phyloP scores from a whole-genome alignment of 2,113 vertebrate genomes.

The Oryzias woworae region DNA sequence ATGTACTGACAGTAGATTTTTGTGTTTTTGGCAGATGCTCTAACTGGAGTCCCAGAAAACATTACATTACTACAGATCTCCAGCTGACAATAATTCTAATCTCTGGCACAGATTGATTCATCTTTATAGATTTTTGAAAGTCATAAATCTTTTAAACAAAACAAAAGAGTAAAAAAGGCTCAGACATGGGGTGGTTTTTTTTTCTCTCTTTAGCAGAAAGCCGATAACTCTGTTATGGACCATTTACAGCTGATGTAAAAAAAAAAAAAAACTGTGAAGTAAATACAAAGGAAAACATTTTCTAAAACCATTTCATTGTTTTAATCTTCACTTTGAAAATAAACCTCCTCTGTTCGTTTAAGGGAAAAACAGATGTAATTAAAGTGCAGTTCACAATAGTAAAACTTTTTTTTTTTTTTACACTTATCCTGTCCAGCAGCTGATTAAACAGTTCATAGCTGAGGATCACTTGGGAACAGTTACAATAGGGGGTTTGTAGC shows the following conservation, averaged over 20 bases:
- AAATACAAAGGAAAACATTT: too few relatives aligned
- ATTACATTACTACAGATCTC: constrained; percentile 36
- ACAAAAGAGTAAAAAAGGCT: constrained; percentile 18
- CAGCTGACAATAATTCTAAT: constrained; percentile 48
- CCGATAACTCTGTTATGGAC: constrained; percentile 28
- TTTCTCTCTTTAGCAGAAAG: constrained; percentile 21
- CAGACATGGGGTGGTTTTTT: constrained; percentile 2
- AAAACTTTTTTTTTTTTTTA: too few relatives aligned
- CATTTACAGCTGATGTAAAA: constrained; percentile 6
- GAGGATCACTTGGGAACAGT: too few relatives aligned
- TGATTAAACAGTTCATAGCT: too few relatives aligned
- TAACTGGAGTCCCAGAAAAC: constrained; percentile 8
- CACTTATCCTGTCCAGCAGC: too few relatives aligned
- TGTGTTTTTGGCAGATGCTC: constrained; percentile 8
- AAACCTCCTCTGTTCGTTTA: too few relatives aligned
- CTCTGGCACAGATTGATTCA: constrained; percentile 41
- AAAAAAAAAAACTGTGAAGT: neutral
- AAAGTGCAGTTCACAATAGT: too few relatives aligned
- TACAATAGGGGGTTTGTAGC: too few relatives aligned
- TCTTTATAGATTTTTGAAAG: constrained; percentile 29
- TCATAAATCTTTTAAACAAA: constrained; percentile 18
- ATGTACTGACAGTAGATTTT: neutral
- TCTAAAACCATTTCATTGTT: too few relatives aligned
- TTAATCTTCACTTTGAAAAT: too few relatives aligned
- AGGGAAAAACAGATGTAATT: too few relatives aligned